A percentile compares a stretch with the other conserved stretches of the same genome.
Evolutionary conservation across 1,140 invertebrate genomes (phyloP).

Genomic region (Thereuonema tuberculata): DNA sequence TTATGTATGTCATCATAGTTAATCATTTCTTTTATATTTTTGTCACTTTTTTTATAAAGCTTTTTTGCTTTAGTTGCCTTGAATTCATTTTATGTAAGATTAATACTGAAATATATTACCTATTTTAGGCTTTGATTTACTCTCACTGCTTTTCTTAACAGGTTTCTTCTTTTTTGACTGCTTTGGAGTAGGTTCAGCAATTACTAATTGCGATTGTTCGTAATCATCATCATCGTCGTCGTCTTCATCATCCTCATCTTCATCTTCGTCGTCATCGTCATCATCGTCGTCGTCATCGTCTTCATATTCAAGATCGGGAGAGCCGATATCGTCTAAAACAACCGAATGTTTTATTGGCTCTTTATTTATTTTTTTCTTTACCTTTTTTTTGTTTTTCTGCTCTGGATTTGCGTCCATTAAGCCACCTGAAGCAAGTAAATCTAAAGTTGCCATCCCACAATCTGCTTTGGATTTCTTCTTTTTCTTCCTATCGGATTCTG

Average conservation of each 20-base stretch:
- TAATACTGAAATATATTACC: too few species aligned
- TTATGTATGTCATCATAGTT: too few species aligned
- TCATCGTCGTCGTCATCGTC: too few species aligned
- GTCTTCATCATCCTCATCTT: not conserved
- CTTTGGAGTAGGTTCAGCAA: constrained; percentile 5
- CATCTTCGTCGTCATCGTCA: not conserved
- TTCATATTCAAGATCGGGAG: too few species aligned
- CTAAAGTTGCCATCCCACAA: not conserved
- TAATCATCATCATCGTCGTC: constrained; percentile 4
- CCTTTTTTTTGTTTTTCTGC: not conserved
- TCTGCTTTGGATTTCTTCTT: constrained; percentile 23
- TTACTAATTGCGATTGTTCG: constrained; percentile 7
- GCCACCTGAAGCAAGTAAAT: constrained; percentile 5
- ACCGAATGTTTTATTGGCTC: not conserved
- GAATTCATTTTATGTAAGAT: too few species aligned
- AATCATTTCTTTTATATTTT: too few species aligned
- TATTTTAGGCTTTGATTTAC: not conserved
- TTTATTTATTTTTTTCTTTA: not conserved
- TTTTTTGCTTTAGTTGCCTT: too few species aligned
- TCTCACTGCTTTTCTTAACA: not conserved
- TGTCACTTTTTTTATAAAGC: too few species aligned
- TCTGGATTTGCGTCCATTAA: not conserved
- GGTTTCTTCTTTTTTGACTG: constrained; percentile 1
- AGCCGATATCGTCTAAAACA: too few species aligned
- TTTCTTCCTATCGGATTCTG: constrained; percentile 28